Base-by-base conservation (phyloP, 92 coral and sea anemone genomes). In the Siderastrea radians region DNA sequence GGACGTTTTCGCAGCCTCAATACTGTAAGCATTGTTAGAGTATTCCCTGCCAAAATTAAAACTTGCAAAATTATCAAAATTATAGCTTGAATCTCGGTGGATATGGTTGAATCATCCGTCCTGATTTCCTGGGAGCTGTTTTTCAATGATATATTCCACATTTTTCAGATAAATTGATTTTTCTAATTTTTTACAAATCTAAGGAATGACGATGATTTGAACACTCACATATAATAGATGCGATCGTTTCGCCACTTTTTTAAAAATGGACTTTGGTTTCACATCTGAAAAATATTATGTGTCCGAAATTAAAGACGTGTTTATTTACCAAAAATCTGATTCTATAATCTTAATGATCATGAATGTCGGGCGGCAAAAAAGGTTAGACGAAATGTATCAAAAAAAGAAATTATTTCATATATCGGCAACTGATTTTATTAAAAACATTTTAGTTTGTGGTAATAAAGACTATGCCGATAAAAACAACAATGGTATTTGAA, bases 11-110 rank as follows among this genome's bases (percentile, higher is more conserved):
- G 44, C 62, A 64, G 47, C 8, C 70, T 49, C 84, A 65, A 80
- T 19, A 49, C 84, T 2, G 84, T 80, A 4, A 62, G 58, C 84
- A 80, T 80, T 49, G 74, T 80, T 43, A 80, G 43, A 46, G 14
- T 15, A 58, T 80, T 80, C 17, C 84, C 84, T 3, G 15, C 61
- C 8, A n/a, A 55, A 47, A 80, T 80, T 38, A 64, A 1, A 0
- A 80, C 52, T 63, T 50, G 74, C 17, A 80, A 3, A 12, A 80
- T 16, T 14, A 80, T 47, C 9, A 64, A 64, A 64, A 64, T 19
- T 5, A n/a, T 6, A 10, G 68, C 68, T 64, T 64, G 68, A 64
- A 64, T 6, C 45, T n/a, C 68, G 3, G 44, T 64, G 6, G 68
- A 64, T 5, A 64, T 16, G 12, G 7, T 64, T 16, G 68, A 19